phyloP scores from a whole-genome alignment of 2,888 invertebrate genomes.

The Dorcus hopei region DNA sequence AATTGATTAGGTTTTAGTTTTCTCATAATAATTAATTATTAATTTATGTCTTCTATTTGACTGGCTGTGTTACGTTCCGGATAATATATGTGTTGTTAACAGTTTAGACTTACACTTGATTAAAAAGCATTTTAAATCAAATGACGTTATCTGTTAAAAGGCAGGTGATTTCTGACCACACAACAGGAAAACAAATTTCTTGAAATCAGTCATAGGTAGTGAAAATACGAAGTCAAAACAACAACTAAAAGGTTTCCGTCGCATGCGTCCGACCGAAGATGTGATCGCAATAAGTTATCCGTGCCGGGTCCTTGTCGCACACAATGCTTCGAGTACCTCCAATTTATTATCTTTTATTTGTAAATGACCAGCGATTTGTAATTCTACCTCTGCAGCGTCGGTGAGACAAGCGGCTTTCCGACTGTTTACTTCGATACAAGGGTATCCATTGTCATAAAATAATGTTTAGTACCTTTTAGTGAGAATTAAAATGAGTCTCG shows the following conservation, averaged over 20 bases:
- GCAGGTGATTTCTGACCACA: slow-evolving; percentile 9
- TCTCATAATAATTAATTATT: too few species aligned
- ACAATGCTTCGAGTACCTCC: slow-evolving; percentile 38
- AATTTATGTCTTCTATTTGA: too few species aligned
- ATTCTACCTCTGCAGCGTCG: slow-evolving; percentile 36
- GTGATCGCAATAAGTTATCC: slow-evolving; percentile 40
- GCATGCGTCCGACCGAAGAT: slow-evolving; percentile 27
- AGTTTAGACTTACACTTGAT: too few species aligned
- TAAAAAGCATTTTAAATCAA: background rate
- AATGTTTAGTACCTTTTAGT: slow-evolving; percentile 41
- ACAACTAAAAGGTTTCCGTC: slow-evolving; percentile 19
- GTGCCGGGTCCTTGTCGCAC: slow-evolving; percentile 18
- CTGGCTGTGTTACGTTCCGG: too few species aligned
- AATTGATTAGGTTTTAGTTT: too few species aligned
- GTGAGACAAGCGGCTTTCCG: slow-evolving; percentile 26
- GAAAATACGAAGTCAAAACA: slow-evolving; percentile 16
- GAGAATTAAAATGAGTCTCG: slow-evolving; percentile 38
- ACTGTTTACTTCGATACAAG: slow-evolving; percentile 37
- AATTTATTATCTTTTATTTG: slow-evolving; percentile 49
- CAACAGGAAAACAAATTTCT: slow-evolving; percentile 9
- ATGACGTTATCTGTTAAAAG: background rate
- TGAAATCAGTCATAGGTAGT: slow-evolving; percentile 8
- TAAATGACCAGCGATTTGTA: slow-evolving; percentile 47
- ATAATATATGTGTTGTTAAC: too few species aligned
- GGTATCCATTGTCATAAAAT: slow-evolving; percentile 36